Conservation (phyloP, 2,888 invertebrate species). For the Gandaritis pyraliata region DNA sequence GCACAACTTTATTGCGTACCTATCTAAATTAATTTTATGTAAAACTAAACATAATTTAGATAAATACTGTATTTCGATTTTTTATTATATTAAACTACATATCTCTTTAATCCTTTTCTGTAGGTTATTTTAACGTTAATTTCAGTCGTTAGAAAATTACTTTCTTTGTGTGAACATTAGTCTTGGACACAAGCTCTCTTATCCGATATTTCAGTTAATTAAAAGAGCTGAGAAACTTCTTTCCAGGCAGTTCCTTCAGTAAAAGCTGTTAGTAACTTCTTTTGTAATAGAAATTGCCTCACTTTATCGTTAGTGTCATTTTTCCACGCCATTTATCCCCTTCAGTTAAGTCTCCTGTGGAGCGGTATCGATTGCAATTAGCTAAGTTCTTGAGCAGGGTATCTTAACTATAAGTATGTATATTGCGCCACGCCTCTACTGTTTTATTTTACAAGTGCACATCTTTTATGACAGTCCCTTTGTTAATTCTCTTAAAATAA, state of each 20-base stretch:
- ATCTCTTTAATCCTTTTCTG: no score
- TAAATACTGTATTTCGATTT: no score
- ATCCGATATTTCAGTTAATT: conserved; percentile 27
- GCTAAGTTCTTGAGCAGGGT: conserved; percentile 28
- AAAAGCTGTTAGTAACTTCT: conserved; percentile 33
- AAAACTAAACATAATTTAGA: no score
- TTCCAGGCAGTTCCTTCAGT: conserved; percentile 16
- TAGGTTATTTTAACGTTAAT: not conserved
- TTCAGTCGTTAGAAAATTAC: no score
- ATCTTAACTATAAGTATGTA: not conserved
- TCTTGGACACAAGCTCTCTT: conserved; percentile 19
- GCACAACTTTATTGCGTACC: no score
- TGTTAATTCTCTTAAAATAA: not conserved
- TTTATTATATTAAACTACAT: no score
- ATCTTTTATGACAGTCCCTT: not conserved
- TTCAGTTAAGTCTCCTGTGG: conserved; percentile 25
- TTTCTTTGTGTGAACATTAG: no score
- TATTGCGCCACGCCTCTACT: conserved; percentile 13
- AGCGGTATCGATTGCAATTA: conserved; percentile 38
- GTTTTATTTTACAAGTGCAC: conserved; percentile 17
- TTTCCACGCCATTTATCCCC: conserved; percentile 36
- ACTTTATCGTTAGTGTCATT: conserved; percentile 32
- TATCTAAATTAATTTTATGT: no score
- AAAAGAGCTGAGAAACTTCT: conserved; percentile 33
- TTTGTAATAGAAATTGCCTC: conserved; percentile 32